Base-by-base conservation (phyloP, 1,140 invertebrate genomes). In the Contarinia nasturtii region DNA sequence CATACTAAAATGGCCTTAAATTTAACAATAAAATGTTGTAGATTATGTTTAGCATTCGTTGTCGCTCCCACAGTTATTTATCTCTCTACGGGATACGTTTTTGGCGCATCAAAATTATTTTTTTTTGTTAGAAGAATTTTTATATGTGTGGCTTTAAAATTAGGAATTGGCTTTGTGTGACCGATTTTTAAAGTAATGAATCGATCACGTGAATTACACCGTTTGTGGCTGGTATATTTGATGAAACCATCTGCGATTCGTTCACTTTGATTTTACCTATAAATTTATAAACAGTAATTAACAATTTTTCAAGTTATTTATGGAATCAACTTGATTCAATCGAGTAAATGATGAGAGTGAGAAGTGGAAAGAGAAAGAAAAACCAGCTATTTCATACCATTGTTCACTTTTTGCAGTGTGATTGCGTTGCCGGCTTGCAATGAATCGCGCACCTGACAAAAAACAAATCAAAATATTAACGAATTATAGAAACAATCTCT, bases 181-280 rank as follows among this genome's bases (percentile, higher is more conserved):
- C 27, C 27, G 27, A 27, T 10, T 27, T n/a, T 43, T 20, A 81
- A 44, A 85, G 64, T 7, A 85, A 67, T 38, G 74, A 71, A 56
- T 89, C 84, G 44, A 91, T 71, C 17, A 83, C 84, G 59, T 91
- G 87, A 47, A 90, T 80, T 33, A 90, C 85, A 50, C 86, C 86
- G 65, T 90, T 89, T 43, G 85, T 88, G 27, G 84, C 80, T 53
- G 83, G 83, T 52, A 87, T 79, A 60, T 88, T 86, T 57, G 80
- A 77, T 7, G 80, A 81, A 42, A 82, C 65, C 49, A 87, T 75
- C 53, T 79, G 73, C 38, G 76, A 75, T 52, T 82, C 79, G 57
- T 87, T 87, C 38, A 85, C 76, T 58, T 83, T 82, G 49, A 86
- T 77, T 62, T 79, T 80, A 53, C 83, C 81, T 84, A 69, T 12